Conservation (phyloP, 2,888 invertebrate genomes). For the Leucophora obtusa region DNA sequence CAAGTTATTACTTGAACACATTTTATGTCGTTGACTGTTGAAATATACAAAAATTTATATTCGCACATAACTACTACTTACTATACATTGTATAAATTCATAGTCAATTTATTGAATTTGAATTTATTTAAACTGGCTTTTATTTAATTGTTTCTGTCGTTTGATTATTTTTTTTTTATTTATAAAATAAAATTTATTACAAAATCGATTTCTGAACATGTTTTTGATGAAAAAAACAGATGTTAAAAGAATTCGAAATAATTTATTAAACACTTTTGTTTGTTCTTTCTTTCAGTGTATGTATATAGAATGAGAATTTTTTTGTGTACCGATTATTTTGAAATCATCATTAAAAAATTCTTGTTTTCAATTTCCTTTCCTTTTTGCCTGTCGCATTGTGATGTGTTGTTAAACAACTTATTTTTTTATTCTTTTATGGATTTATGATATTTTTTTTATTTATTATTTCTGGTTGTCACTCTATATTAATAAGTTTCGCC, state of each 20-base stretch:
- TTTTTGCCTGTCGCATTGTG: neutral
- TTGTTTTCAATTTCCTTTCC: conserved; percentile 1
- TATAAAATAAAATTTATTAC: neutral
- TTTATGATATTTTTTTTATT: neutral
- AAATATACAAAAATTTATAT: neutral
- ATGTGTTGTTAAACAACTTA: neutral
- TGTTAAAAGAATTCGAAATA: too few species aligned
- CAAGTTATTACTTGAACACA: too few species aligned
- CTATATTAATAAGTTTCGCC: neutral
- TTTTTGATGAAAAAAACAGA: neutral
- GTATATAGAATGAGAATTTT: neutral
- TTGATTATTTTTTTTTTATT: neutral
- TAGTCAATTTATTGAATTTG: neutral
- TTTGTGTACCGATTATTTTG: conserved; percentile 31
- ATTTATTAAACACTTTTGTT: too few species aligned
- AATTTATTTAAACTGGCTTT: conserved; percentile 4
- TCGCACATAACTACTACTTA: too few species aligned
- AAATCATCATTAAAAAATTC: conserved; percentile 31
- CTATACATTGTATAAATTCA: neutral
- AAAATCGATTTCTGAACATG: neutral
- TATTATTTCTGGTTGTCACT: neutral
- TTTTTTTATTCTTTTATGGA: neutral
- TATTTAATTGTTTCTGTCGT: conserved; percentile 23
- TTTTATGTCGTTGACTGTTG: neutral
- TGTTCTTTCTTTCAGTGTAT: neutral